Base-by-base conservation (phyloP, 2,797 vertebrate genomes). In the Gadopsis marmoratus region DNA sequence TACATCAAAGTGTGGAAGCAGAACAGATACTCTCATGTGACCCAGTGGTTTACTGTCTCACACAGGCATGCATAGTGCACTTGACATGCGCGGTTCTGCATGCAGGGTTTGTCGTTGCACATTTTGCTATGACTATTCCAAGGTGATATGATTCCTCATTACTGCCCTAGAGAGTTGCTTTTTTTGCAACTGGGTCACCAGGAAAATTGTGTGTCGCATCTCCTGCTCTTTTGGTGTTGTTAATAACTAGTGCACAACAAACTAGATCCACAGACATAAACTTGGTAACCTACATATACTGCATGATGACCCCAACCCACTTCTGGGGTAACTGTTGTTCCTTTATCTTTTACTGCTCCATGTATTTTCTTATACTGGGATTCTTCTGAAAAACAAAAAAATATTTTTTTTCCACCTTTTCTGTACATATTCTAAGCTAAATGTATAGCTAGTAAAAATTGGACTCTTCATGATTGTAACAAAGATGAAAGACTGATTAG, bases 1-100 rank as follows among this genome's bases (percentile, higher is more conserved):
- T n/a, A 82, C 86, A 92, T 92, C 89, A 93, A 91, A 93, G 91
- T 78, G 88, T 86, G 82, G 75, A 17, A 77, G 65, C 65, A 59
- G 74, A 85, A 63, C 75, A 78, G 65, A 87, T 87, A 58, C 39
- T 86, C 74, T 71, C 80, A 61, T 55, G 74, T 86, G 85, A 87
- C 85, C 72, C 13, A 41, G 50, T 59, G 33, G 21, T 82, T 84
- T 79, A 66, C 72, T 68, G 73, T 78, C 65, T 50, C 69, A 74
- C 51, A 60, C 35, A 55, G 51, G 56, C 64, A 60, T 69, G 51
- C 54, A 51, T 35, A 21, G 19, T 29, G 33, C 35, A 58, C 39
- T 19, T 72, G 58, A 56, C 71, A 47, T 74, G 31, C 58, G 41
- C 0, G 7, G 33, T 61, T 73, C 21, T 53, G n/a, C 58, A 79